Conservation (phyloP, 2,888 invertebrate species). For the Iphiclides podalirius region DNA sequence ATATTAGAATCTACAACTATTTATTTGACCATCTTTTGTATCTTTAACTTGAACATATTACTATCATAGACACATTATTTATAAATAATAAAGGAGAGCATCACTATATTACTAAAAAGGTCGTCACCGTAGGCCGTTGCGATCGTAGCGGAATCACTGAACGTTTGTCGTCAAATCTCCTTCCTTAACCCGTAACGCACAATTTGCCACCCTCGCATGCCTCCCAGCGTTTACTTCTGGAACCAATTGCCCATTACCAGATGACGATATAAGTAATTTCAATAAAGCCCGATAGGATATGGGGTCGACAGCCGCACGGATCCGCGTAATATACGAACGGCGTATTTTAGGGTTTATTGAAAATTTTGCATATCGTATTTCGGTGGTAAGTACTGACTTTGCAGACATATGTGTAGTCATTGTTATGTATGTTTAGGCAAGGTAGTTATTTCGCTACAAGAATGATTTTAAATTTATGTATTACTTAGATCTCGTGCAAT, state of each 20-base stretch:
- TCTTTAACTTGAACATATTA: too few species aligned
- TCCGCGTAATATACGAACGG: slow-evolving; percentile 3
- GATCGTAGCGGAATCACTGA: slow-evolving; percentile 13
- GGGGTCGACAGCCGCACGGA: slow-evolving; percentile 21
- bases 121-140: slow-evolving; percentile 4
- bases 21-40: too few species aligned
- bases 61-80: too few species aligned
- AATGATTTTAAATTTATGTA: too few species aligned
- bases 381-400: slow-evolving; percentile 17
- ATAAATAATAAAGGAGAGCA: too few species aligned
- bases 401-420: slow-evolving; percentile 23
- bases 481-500: too few species aligned
- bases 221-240: slow-evolving; percentile 44
- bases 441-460: too few species aligned
- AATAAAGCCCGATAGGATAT: slow-evolving; percentile 59
- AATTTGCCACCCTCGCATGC: slow-evolving; percentile 55
- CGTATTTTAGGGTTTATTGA: not conserved
- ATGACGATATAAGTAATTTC: slow-evolving; percentile 67
- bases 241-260: slow-evolving; percentile 66
- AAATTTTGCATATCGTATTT: slow-evolving; percentile 24
- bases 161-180: slow-evolving; percentile 37
- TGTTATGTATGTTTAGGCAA: not conserved
- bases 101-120: not conserved
- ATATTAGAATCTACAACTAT: too few species aligned
- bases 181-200: slow-evolving; percentile 52